A percentile compares a stretch with the other conserved stretches of the same genome.
Conservation (phyloP, 2,888 invertebrate species). For the Harpagoxenus sublaevis region DNA sequence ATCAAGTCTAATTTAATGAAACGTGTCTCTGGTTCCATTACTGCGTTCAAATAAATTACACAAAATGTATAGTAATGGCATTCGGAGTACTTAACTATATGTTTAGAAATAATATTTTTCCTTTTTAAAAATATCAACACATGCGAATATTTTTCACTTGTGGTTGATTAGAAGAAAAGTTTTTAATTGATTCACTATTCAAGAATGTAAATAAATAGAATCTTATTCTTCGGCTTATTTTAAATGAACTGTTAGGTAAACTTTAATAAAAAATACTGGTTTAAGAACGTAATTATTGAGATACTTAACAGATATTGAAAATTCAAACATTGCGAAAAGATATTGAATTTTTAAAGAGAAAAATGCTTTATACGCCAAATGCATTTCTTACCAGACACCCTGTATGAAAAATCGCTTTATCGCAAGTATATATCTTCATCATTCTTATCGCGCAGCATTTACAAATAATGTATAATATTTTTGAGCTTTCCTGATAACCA, state of each 20-base stretch:
- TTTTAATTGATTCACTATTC: background rate
- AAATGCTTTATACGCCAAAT: background rate
- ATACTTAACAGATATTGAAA: background rate
- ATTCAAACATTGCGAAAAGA: background rate
- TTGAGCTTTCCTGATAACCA: background rate
- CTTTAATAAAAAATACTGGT: background rate
- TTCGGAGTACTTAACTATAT: background rate
- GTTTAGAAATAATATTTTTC: background rate
- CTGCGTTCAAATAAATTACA: background rate
- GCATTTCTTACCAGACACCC: background rate
- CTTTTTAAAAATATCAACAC: background rate
- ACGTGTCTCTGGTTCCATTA: background rate
- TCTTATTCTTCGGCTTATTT: background rate
- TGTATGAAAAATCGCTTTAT: background rate
- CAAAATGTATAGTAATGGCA: background rate
- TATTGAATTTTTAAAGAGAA: background rate
- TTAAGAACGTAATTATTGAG: background rate
- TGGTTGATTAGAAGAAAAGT: background rate
- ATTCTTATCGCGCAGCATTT: slow-evolving; percentile 3
- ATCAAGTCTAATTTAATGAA: background rate
- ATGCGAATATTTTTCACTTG: background rate
- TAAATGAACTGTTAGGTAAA: background rate
- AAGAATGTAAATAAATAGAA: background rate
- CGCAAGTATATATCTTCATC: background rate
- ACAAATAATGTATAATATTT: background rate